Evolutionary conservation across 2,113 vertebrate species (phyloP).

Genomic region (Bubo bubo): DNA sequence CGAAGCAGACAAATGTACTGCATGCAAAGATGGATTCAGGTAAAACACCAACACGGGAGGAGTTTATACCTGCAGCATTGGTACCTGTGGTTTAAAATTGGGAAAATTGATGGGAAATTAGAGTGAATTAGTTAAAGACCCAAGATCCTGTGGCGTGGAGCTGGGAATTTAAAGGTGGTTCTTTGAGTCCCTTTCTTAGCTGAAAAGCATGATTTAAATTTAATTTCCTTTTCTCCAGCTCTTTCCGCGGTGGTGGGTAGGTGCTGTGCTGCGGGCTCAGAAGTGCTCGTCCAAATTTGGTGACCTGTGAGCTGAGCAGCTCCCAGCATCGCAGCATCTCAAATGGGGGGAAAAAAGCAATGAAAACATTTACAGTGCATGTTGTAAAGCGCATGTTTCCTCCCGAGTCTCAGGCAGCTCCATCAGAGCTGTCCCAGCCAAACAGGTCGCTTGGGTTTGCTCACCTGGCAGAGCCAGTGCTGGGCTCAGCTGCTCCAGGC

Average conservation of each 20-base stretch:
- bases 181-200: not conserved
- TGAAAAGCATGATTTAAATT: not conserved
- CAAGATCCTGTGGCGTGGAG: not conserved
- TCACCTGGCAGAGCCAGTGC: not conserved
- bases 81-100: not conserved
- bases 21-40: constrained; percentile 89
- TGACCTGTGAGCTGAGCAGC: not conserved
- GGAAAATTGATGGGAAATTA: not conserved
- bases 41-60: constrained; percentile 10
- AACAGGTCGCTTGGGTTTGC: not conserved
- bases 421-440: not conserved
- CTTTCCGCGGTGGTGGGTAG: not conserved
- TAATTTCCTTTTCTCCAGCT: not conserved
- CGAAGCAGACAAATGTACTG: constrained; percentile 82
- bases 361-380: not conserved
- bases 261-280: not conserved
- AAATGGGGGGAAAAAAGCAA: not conserved
- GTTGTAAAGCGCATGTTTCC: not conserved
- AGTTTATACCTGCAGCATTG: not conserved
- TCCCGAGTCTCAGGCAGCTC: not conserved
- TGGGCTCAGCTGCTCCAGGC: not conserved
- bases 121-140: not conserved
- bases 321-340: rapidly evolving
- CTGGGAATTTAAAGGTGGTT: not conserved
- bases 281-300: not conserved